These are phyloP conservation scores for Mallateleia sp. DNA, from an alignment of 2,888 invertebrate species.

Conservation along the genomic window DNA sequence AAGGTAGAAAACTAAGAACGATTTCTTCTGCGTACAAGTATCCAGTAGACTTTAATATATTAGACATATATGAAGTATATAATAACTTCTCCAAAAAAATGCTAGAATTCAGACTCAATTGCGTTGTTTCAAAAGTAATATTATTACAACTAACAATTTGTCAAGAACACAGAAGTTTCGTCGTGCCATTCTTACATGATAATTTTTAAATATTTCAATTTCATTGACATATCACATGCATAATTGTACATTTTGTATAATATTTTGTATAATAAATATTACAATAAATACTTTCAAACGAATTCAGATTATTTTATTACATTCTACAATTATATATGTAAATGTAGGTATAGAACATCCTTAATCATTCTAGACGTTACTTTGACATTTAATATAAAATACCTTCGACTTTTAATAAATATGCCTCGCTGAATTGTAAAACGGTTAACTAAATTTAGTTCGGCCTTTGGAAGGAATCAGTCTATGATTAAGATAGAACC, in stretches of 20 bases:
- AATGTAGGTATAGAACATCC: background rate
- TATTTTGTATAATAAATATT: background rate
- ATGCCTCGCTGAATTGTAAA: background rate
- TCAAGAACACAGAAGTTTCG: slow-evolving; percentile 6
- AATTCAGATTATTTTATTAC: background rate
- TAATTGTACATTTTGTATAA: background rate
- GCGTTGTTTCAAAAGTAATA: slow-evolving; percentile 12
- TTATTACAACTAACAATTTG: slow-evolving; percentile 5
- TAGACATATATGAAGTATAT: slow-evolving; percentile 17
- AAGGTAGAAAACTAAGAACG: slow-evolving; percentile 9
- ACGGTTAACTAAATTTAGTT: background rate
- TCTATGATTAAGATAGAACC: background rate
- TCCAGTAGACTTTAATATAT: slow-evolving; percentile 15
- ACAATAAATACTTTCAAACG: background rate
- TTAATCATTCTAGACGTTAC: background rate
- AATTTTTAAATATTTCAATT: slow-evolving; percentile 10
- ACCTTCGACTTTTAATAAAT: background rate
- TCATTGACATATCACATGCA: background rate
- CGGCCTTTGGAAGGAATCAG: background rate
- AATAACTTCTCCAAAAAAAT: background rate
- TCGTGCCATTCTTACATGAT: slow-evolving; percentile 15
- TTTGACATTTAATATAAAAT: background rate
- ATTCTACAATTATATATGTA: background rate
- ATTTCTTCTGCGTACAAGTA: slow-evolving; percentile 10
- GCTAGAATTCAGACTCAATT: background rate